Evolutionary conservation across 2,888 invertebrate genomes (phyloP).

Genomic region (Labia minor): DNA sequence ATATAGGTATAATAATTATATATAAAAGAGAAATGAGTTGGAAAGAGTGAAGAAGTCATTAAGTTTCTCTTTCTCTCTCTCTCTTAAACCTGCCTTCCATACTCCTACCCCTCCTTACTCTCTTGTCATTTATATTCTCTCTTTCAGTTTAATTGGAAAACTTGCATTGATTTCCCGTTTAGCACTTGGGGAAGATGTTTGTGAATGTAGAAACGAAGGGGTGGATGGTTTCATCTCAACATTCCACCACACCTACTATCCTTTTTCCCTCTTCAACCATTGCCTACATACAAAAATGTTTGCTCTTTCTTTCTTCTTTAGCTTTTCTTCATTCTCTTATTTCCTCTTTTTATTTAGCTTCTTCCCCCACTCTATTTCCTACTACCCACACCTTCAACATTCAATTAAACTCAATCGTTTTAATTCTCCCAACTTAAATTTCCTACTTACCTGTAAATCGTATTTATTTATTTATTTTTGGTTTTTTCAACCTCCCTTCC

Average conservation of each 20-base stretch:
- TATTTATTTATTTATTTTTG: not conserved
- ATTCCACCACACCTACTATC: not conserved
- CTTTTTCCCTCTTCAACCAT: not conserved
- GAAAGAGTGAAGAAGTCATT: not conserved
- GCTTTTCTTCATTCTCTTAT: not conserved
- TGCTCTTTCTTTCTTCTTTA: not conserved
- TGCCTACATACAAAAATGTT: too few relatives aligned
- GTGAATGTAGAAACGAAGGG: too few relatives aligned
- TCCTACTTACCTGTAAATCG: conserved; percentile 4
- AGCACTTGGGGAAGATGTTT: not conserved
- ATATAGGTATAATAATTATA: not conserved
- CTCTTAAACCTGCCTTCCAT: too few relatives aligned
- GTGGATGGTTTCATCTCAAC: not conserved
- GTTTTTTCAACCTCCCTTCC: too few relatives aligned
- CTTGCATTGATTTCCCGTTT: conserved; percentile 13
- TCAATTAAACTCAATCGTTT: not conserved
- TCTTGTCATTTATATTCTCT: not conserved
- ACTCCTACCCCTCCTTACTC: too few relatives aligned
- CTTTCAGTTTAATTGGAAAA: conserved; percentile 1
- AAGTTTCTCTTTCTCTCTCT: too few relatives aligned
- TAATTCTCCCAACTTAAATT: not conserved
- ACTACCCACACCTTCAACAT: not conserved
- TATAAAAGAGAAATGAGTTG: not conserved
- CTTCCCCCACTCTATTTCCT: not conserved
- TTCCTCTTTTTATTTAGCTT: not conserved